A percentile compares a stretch with the other conserved stretches of the same genome.
Evolutionary conservation across 1,140 invertebrate genomes (phyloP).

Genomic region (Drosophila kanapiae): DNA sequence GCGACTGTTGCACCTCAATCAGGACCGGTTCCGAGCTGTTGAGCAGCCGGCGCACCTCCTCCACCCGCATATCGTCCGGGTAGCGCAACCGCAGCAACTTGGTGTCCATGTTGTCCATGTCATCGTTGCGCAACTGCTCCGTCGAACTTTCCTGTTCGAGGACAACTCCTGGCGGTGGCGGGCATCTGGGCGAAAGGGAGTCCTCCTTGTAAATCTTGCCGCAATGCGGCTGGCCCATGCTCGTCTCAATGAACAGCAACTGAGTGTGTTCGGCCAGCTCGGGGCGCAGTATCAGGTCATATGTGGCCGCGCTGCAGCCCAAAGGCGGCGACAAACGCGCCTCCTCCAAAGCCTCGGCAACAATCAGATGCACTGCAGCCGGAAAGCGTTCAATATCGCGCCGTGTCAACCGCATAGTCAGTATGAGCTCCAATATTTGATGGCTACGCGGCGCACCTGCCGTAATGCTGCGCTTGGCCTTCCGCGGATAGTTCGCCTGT

Average conservation of each 20-base stretch:
- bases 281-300: constrained; percentile 92
- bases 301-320: constrained; percentile 91
- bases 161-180: constrained; percentile 29
- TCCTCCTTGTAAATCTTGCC: constrained; percentile 73
- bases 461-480: constrained; percentile 66
- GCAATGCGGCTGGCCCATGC: constrained; percentile 32
- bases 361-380: constrained; percentile 90
- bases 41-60: constrained; percentile 93
- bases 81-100: constrained; percentile 89
- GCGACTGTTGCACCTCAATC: constrained; percentile 94
- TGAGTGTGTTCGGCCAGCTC: constrained; percentile 89
- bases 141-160: constrained; percentile 30
- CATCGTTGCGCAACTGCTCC: constrained; percentile 77
- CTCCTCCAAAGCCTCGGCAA: constrained; percentile 91
- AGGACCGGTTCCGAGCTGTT: constrained; percentile 95
- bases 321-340: constrained; percentile 91
- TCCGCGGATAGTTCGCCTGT: constrained; percentile 59
- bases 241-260: constrained; percentile 56
- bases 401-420: constrained; percentile 87
- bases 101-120: constrained; percentile 87
- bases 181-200: constrained; percentile 70
- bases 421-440: constrained; percentile 72
- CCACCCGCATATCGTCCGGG: constrained; percentile 90
- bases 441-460: constrained; percentile 61
- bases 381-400: constrained; percentile 91